These are phyloP conservation scores for Leptinotarsa tumamoca DNA, from an alignment of 2,888 invertebrate species.

Conservation along the genomic window DNA sequence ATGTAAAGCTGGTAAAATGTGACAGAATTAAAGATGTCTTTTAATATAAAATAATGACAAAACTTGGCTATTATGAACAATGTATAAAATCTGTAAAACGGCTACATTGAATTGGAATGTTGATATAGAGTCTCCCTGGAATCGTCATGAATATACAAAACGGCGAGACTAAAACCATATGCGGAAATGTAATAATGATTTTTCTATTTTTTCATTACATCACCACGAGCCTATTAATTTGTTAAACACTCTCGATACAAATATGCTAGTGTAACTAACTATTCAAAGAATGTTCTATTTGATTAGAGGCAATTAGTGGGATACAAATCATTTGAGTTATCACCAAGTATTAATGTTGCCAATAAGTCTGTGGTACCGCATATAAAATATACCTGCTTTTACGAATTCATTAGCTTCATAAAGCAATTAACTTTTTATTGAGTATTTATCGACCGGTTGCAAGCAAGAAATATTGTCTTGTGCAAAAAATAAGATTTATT, in stretches of 20 bases:
- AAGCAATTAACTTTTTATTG: constrained; percentile 6
- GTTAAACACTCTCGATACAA: background rate
- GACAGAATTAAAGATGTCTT: no score
- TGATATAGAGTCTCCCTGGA: no score
- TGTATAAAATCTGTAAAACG: no score
- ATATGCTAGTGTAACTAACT: background rate
- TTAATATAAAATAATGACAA: no score
- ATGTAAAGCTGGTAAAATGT: no score
- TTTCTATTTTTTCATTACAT: no score
- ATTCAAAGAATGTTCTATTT: background rate
- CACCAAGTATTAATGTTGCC: background rate
- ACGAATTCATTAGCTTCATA: constrained; percentile 9
- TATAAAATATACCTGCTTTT: constrained; percentile 14
- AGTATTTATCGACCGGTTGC: background rate
- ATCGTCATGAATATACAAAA: no score
- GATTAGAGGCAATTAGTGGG: constrained; percentile 4
- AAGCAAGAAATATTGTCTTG: background rate
- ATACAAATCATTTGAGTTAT: background rate
- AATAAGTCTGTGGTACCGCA: background rate
- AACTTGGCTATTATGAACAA: no score
- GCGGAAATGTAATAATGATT: no score
- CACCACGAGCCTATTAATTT: background rate
- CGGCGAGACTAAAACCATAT: no score
- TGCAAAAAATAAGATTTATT: constrained; percentile 3
- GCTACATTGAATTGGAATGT: no score